phyloP scores from a whole-genome alignment of 2,113 vertebrate genomes.

The Zosterops pallidus region DNA sequence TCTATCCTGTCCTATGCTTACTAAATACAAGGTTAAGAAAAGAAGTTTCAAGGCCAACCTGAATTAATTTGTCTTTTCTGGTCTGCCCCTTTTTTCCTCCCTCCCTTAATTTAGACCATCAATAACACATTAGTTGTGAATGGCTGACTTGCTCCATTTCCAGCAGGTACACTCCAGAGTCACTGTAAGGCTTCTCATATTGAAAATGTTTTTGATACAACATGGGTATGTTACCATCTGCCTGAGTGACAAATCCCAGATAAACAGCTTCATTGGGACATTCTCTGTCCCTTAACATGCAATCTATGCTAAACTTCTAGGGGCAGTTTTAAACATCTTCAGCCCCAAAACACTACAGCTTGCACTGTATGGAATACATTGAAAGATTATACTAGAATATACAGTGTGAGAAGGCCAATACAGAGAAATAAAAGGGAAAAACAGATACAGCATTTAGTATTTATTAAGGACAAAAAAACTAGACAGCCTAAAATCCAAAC shows the following conservation, averaged over 20 bases:
- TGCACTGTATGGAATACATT: background rate
- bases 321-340: background rate
- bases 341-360: background rate
- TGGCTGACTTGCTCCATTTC: conserved; percentile 3
- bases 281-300: background rate
- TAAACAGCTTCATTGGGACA: conserved; percentile 23
- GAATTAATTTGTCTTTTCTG: background rate
- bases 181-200: conserved; percentile 49
- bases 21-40: conserved; percentile 1
- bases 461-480: background rate
- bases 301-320: background rate
- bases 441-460: background rate
- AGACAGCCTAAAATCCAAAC: background rate
- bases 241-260: conserved; percentile 39
- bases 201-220: conserved; percentile 31
- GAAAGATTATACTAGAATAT: background rate
- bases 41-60: background rate
- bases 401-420: background rate
- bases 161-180: conserved; percentile 34
- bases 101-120: background rate
- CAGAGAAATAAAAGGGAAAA: background rate
- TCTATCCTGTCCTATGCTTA: background rate
- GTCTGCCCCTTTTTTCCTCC: background rate
- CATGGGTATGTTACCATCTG: conserved; percentile 12
- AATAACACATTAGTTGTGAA: conserved; percentile 15